Evolutionary conservation across 2,113 vertebrate species (phyloP).

Genomic region (Pseudorectes ferrugineus): DNA sequence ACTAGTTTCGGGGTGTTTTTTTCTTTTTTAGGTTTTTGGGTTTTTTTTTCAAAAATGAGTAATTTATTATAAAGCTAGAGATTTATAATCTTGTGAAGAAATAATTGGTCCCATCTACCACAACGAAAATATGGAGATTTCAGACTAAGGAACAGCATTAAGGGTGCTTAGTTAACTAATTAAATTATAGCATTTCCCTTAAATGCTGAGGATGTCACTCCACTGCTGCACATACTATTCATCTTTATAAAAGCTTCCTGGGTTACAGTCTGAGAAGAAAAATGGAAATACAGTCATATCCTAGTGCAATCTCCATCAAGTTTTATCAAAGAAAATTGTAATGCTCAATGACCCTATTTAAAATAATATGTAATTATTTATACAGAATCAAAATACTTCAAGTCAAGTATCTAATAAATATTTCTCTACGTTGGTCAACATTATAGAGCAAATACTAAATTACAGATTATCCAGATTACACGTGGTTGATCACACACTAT

Average conservation of each 20-base stretch:
- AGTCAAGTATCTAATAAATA: background rate
- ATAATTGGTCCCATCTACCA: background rate
- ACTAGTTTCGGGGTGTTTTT: background rate
- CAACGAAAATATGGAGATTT: background rate
- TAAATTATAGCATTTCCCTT: background rate
- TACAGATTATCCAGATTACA: background rate
- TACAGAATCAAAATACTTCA: background rate
- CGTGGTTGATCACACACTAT: background rate
- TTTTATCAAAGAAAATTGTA: background rate
- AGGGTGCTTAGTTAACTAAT: background rate
- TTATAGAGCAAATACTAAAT: background rate
- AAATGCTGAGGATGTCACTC: background rate
- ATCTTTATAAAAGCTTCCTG: background rate
- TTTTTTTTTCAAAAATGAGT: background rate
- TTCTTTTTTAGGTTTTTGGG: background rate
- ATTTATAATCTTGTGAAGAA: background rate
- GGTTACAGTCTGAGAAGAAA: background rate
- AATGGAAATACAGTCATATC: background rate
- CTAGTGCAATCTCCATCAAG: background rate
- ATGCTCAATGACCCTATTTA: background rate
- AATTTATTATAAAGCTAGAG: background rate
- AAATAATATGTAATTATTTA: background rate
- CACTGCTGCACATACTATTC: background rate
- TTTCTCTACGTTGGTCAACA: background rate
- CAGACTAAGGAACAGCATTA: background rate